Base-by-base conservation (phyloP, 2,888 invertebrate genomes). In the Plusia festucae region DNA sequence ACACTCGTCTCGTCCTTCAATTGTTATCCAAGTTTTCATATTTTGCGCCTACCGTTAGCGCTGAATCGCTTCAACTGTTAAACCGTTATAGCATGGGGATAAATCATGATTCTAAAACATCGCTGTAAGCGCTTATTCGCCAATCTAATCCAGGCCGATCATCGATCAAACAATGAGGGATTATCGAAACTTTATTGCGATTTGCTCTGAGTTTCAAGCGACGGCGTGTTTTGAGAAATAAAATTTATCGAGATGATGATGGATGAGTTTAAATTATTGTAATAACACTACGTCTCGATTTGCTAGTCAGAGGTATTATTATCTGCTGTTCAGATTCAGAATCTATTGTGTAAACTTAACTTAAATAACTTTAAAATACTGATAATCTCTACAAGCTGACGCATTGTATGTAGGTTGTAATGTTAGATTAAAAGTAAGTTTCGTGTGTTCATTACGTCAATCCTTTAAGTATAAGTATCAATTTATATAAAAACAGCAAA, bases 91-190 rank as follows among this genome's bases (percentile, higher is more conserved):
- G 73, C 65, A 73, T 52, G 60, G 32, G 58, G 53, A 77, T 82
- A 76, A 79, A 81, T 79, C 72, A 79, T 80, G 51, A 67, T 69
- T 60, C 46, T 44, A 60, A 58, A 72, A 60, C 76, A 64, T 60
- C 76, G 73, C 63, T 73, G 44, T 63, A 81, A 78, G 65, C 73
- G 76, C 75, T 78, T 63, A 22, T 68, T 66, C 76, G 61, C 68
- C 63, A 73, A 75, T 73, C 68, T 82, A 77, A 81, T 77, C 77
- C 70, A 44, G 52, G 20, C 52, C 63, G 78, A 73, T 68, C 82
- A 81, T 82, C 81, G 77, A 82, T 82, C 82, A 82, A 81, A 78
- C 77, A 81, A 81, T 72, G 70, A 63, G 52, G 70, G 79, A 79
- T 82, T 82, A 82, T 65, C 63, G 66, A 56, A 80, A 81, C 66